phyloP scores from a whole-genome alignment of 2,888 invertebrate species.

The Tineola bisselliella region DNA sequence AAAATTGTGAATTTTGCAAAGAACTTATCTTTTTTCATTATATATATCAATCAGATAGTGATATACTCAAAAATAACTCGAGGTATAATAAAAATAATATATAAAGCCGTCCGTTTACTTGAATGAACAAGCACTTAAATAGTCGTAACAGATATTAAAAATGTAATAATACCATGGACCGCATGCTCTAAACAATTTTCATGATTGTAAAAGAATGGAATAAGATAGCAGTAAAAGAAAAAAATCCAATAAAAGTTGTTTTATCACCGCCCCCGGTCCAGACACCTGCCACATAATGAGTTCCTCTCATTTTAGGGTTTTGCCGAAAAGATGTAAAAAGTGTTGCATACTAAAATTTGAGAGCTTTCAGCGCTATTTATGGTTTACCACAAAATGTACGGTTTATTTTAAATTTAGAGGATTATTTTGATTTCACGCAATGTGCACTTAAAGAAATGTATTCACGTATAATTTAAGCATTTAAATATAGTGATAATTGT shows the following conservation, averaged over 20 bases:
- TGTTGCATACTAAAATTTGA: not conserved
- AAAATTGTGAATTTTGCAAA: not conserved
- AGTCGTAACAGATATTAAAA: not conserved
- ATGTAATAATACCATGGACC: not conserved
- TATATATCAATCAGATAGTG: too few species aligned
- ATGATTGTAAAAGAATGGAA: slow-evolving; percentile 25
- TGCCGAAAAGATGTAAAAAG: not conserved
- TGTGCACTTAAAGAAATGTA: not conserved
- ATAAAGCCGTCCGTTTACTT: not conserved
- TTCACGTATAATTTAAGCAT: too few species aligned
- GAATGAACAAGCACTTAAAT: not conserved
- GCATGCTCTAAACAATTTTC: slow-evolving; percentile 22
- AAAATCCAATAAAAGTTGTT: slow-evolving; percentile 48
- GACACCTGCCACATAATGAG: slow-evolving; percentile 53
- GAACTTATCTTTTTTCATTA: not conserved
- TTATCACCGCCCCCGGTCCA: slow-evolving; percentile 33
- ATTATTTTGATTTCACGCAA: not conserved
- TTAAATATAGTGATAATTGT: too few species aligned
- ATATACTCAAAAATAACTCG: too few species aligned
- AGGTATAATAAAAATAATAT: not conserved
- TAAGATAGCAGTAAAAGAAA: slow-evolving; percentile 39
- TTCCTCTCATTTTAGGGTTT: slow-evolving; percentile 31
- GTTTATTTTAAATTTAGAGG: slow-evolving; percentile 1
- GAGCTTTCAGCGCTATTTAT: not conserved
- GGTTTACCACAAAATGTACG: not conserved